Evolutionary conservation across 2,113 vertebrate genomes (phyloP), one percentile per base, ranked within the genome.

Genomic region (Rattus rattus): DNA sequence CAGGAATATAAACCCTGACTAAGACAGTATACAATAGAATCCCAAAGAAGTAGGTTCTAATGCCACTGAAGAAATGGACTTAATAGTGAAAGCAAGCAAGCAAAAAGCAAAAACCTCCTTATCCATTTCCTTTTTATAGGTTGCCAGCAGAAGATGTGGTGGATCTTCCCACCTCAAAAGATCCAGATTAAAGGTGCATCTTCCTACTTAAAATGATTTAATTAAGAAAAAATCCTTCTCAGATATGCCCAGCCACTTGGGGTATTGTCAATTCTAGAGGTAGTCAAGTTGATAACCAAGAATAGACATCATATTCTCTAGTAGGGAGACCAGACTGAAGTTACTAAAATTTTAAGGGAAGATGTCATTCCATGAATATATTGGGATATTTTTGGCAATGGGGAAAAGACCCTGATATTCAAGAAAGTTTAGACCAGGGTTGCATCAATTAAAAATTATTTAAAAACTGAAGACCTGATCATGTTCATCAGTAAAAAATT

Each of bases 391-490:
- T 95, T 91, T 52, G 7, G 33, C 88, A 85, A 63, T 84, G 9
- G 7, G 54, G 63, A 22, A 36, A 85, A 56, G 80, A 89, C 43
- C 8, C 70, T 61, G 26, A 30, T 59, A 8, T 81, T 80, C 10
- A 67, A 28, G 39, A 79, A 89, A 76, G 54, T 76, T 92, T 91
- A 73, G 43, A 22, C 14, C 11, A 88, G 43, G 7, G 12, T 56
- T 77, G 12, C 11, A 90, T 86, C 14, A 54, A 67, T n/a, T 16
- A 90, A 61, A 93, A 43, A 70, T 63, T 43, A 61, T 63, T 75
- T 72, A 22, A 96, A 81, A 96, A 70, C 9, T 30, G 75, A 95
- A 72, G 26, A 72, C 61, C 13, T n/a, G 28, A 80, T 81, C 22
- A 8, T 13, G 67, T 49, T 52, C 65, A 69, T 33, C 5, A n/a